phyloP scores from a whole-genome alignment of 2,113 vertebrate genomes.

The Anolis carolinensis region DNA sequence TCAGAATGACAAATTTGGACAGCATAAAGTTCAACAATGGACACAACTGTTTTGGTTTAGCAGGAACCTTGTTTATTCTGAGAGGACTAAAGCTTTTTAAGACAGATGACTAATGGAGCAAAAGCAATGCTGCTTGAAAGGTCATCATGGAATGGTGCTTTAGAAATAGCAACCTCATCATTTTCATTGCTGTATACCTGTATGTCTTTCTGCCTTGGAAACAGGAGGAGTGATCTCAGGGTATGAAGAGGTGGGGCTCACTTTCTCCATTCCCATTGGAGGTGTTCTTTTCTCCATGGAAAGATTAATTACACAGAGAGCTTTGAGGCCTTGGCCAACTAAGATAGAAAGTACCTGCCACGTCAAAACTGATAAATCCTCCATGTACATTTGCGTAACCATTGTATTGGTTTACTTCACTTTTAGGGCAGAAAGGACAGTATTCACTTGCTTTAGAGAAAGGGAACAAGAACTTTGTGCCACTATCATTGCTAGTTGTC shows the following conservation, averaged over 20 bases:
- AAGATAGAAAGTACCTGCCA: background rate
- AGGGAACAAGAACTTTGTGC: background rate
- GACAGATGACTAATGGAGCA: background rate
- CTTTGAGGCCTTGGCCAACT: background rate
- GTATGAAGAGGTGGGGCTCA: background rate
- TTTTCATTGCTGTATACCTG: background rate
- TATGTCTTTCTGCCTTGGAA: background rate
- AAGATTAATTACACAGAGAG: conserved; percentile 1
- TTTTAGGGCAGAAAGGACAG: background rate
- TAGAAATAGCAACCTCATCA: background rate
- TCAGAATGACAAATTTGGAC: background rate
- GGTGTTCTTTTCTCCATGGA: background rate
- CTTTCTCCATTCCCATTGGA: background rate
- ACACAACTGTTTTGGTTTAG: background rate
- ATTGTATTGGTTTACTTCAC: background rate
- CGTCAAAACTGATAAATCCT: background rate
- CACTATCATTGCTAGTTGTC: no score
- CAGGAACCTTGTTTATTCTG: background rate
- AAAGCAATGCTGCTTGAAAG: background rate
- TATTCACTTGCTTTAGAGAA: background rate
- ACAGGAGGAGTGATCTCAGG: background rate
- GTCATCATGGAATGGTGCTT: background rate
- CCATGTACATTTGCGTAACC: background rate
- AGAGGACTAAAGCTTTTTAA: background rate
- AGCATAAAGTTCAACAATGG: background rate